Evolutionary conservation across 2,797 vertebrate species (phyloP).

Genomic region (Semotilus atromaculatus): DNA sequence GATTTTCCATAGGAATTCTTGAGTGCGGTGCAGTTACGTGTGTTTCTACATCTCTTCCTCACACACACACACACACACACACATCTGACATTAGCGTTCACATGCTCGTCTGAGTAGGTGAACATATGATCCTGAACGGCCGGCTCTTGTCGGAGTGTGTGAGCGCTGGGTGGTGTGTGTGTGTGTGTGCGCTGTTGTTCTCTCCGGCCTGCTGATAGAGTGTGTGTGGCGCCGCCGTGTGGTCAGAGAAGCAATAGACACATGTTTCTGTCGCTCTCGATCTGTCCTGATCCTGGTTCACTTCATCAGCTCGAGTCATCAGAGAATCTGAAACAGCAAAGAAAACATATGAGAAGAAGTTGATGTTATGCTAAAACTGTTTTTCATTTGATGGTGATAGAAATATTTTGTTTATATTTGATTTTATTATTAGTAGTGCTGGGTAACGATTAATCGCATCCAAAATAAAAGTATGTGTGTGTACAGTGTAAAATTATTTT

Average conservation of each 20-base stretch:
- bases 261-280: slow-evolving; percentile 75
- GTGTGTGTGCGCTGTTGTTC: not conserved
- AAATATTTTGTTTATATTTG: too few species aligned
- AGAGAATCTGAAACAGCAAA: slow-evolving; percentile 54
- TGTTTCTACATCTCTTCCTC: not conserved
- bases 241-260: slow-evolving; percentile 74
- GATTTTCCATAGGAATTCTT: slow-evolving; percentile 8
- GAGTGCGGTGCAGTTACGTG: not conserved
- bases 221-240: slow-evolving; percentile 31
- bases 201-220: slow-evolving; percentile 60
- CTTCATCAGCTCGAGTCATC: not conserved
- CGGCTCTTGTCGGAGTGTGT: slow-evolving; percentile 1
- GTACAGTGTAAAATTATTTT: too few species aligned
- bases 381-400: too few species aligned
- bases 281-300: slow-evolving; percentile 37
- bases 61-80: too few species aligned
- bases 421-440: too few species aligned
- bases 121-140: slow-evolving; percentile 59
- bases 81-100: not conserved
- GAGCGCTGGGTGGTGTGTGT: not conserved
- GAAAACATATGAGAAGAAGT: too few species aligned
- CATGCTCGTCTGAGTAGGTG: slow-evolving; percentile 57
- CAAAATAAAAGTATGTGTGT: too few species aligned
- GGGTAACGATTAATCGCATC: too few species aligned
- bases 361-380: too few species aligned